Evolutionary conservation across 2,113 vertebrate genomes (phyloP), one percentile per base, ranked within the genome.

Genomic region (Capreolus pygargus): DNA sequence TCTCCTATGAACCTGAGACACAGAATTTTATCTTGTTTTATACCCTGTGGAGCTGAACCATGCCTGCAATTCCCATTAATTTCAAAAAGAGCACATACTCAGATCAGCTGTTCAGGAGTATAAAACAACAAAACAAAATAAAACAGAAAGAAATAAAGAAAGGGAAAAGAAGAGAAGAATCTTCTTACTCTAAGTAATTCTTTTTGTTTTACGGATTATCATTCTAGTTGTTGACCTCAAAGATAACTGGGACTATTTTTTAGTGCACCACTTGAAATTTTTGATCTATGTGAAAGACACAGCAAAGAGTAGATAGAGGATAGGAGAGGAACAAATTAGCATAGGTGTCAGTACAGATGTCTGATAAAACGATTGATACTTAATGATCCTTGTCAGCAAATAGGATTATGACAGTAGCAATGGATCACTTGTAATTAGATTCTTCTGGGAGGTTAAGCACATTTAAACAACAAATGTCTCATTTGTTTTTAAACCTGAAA

Each of bases 1-100:
- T 94, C 57, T 87, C 14, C 25, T 58, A 11, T 28, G 91, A 97
- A 25, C 55, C 64, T 74, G 84, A 85, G 33, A 91, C 19, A 81
- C 57, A 84, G 86, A 70, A 94, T 96, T 94, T 96, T 57, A 85
- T 94, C 43, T 88, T 91, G 43, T 60, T 94, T 84, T 96, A 78
- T 81, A 91, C 14, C 27, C 52, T 2, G 11, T 94, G 50, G 83
- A 96, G 67, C 43, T 79, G 30, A 95, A 78, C 64, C 57, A 88
- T 91, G 39, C 57, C 50, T 70, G 58, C 10, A 83, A 39, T 67
- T 95, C 50, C 50, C 61, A 91, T 89, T 95, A 91, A 89, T 64
- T 96, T 95, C 55, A 88, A 95, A 97, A 85, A 84, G 39, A 95
- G 27, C 6, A 19, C 33, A 60, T 84, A 67, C 43, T 93, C 21